Base-by-base conservation (phyloP, 2,888 invertebrate species). In the Elegia similella region DNA sequence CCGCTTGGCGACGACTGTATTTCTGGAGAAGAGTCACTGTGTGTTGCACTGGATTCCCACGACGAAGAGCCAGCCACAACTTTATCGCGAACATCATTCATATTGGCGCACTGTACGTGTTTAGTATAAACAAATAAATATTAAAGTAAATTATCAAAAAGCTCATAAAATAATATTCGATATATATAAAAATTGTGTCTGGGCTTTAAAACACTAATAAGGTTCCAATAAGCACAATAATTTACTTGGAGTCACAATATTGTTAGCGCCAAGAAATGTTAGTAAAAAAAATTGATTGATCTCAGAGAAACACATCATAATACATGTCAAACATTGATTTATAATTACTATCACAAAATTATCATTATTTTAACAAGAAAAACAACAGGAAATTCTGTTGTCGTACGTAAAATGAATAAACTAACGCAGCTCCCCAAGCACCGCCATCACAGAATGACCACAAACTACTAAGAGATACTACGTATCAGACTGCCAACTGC, bases 21-120 rank as follows among this genome's bases (percentile, higher is more conserved):
- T 62, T 92, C 92, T 8, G 90, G 88, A 34, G 90, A 88, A 12
- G 86, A 86, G 64, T 92, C 92, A 68, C 83, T 88, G 58, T 83
- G 84, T 23, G 78, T 72, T 47, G 80, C 73, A 42, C 80, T 75
- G 70, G 68, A 85, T 72, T 92, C 92, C 92, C 92, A 92, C 65
- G 84, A 80, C 57, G 91, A 91, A 59, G 87, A 81, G 57, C 90
- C 88, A 72, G 92, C 84, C 60, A 86, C 87, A 67, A 89, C 89
- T 88, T 92, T 92, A 71, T 92, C 92, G 64, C 91, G 87, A 76
- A 90, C 84, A 82, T 92, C 92, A 83, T 92, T 92, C 92, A 92
- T 92, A 71, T 79, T 84, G 82, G 63, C 67, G 68, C 69, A 63
- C 62, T 69, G 55, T 60, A 62, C 59, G 52, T 60, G 60, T 38